These are phyloP conservation scores for Dasyornis broadbenti DNA, from an alignment of 2,113 vertebrate species.

Conservation along the genomic window DNA sequence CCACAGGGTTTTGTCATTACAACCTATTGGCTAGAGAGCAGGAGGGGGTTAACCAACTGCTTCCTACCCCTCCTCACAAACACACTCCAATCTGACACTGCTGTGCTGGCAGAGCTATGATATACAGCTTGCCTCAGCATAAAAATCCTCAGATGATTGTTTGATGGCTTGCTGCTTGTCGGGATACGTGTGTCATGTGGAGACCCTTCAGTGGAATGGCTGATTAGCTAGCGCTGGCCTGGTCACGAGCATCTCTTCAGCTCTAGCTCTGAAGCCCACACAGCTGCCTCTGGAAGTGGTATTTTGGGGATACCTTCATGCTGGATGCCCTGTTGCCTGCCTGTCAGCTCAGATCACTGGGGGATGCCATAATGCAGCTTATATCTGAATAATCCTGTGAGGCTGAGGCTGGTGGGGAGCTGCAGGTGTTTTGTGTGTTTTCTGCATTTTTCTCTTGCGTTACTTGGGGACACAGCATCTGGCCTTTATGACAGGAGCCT, in stretches of 20 bases:
- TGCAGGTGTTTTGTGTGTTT: neutral
- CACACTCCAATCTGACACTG: neutral
- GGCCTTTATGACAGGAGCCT: neutral
- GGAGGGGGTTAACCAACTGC: neutral
- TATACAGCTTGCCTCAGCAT: neutral
- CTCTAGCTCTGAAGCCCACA: neutral
- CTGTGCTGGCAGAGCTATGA: neutral
- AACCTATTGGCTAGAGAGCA: neutral
- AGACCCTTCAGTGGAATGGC: neutral
- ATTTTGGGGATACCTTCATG: neutral
- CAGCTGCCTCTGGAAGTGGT: neutral
- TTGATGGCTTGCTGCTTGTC: neutral
- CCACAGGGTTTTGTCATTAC: neutral
- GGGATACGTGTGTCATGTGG: neutral
- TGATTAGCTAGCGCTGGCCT: neutral
- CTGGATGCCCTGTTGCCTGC: neutral
- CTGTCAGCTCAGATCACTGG: neutral
- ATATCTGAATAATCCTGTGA: neutral
- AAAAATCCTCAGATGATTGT: neutral
- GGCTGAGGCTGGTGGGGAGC: neutral
- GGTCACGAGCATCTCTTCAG: neutral
- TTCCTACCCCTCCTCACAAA: neutral
- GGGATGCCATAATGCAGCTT: neutral
- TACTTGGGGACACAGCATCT: neutral
- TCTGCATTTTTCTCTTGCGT: neutral